Conservation (phyloP, 2,797 vertebrate genomes). For the Chiroxiphia lanceolata region DNA sequence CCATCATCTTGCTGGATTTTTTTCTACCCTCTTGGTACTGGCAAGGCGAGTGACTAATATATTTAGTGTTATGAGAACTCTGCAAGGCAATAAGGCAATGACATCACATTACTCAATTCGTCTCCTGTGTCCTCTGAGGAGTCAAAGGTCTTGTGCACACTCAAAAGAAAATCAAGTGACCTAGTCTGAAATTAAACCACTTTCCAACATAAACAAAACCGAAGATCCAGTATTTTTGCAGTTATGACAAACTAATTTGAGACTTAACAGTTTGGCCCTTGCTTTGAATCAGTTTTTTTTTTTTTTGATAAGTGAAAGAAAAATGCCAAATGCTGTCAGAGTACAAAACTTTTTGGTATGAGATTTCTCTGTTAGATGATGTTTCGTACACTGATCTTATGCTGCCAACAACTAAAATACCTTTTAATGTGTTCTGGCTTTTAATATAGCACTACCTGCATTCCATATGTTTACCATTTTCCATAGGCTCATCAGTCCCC, state of each 20-base stretch:
- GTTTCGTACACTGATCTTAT: conserved; percentile 62
- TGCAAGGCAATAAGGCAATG: conserved; percentile 68
- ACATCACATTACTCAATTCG: conserved; percentile 72
- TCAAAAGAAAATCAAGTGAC: conserved; percentile 73
- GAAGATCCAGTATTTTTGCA: conserved; percentile 62
- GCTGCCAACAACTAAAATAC: conserved; percentile 73
- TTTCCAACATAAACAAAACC: conserved; percentile 72
- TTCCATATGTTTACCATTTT: conserved; percentile 82
- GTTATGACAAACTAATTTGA: conserved; percentile 64
- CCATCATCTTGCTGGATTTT: not conserved
- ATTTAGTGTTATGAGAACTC: conserved; percentile 70
- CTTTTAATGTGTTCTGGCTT: conserved; percentile 75
- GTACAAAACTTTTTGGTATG: conserved; percentile 46
- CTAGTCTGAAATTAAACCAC: conserved; percentile 59
- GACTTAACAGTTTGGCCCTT: conserved; percentile 44
- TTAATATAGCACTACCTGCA: conserved; percentile 60
- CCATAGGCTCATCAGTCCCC: conserved; percentile 72
- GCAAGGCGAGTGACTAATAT: conserved; percentile 66
- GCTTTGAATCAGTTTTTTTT: conserved; percentile 55
- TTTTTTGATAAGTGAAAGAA: conserved; percentile 19
- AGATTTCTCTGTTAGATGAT: conserved; percentile 63
- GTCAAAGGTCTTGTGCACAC: conserved; percentile 67
- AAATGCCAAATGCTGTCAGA: conserved; percentile 31
- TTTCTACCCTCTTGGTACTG: conserved; percentile 42
- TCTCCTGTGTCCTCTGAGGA: conserved; percentile 68